Conservation (phyloP, 2,888 invertebrate genomes). For the Stenichneumon culpator region DNA sequence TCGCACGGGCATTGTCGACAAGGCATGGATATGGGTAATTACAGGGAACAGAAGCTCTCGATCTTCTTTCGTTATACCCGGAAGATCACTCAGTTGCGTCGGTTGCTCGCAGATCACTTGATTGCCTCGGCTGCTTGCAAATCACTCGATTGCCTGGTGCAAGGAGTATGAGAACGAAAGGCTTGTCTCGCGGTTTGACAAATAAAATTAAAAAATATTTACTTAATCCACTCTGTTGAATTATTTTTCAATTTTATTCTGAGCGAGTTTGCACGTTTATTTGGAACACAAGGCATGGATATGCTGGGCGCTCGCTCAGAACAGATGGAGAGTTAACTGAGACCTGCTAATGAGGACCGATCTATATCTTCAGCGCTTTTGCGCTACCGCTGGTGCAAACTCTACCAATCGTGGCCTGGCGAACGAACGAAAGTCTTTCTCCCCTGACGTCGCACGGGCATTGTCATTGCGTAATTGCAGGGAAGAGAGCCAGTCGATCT, state of each 20-base stretch:
- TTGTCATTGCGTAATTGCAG: constrained; percentile 53
- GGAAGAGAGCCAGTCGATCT: constrained; percentile 38
- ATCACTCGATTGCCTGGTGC: neutral
- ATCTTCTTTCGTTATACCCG: constrained; percentile 45
- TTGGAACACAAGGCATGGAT: constrained; percentile 29
- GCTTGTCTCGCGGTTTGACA: constrained; percentile 3
- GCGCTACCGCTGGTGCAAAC: constrained; percentile 12
- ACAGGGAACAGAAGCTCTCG: constrained; percentile 14
- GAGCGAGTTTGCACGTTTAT: too few species aligned
- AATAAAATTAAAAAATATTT: too few species aligned
- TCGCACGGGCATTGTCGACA: constrained; percentile 33
- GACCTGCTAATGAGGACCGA: constrained; percentile 67
- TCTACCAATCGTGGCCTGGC: neutral
- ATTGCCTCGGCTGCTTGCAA: neutral
- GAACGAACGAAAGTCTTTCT: constrained; percentile 66
- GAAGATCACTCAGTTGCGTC: neutral
- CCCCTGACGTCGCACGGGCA: constrained; percentile 28
- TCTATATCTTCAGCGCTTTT: constrained; percentile 61
- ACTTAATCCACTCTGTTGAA: too few species aligned
- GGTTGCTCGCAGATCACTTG: constrained; percentile 2
- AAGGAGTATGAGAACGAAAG: neutral
- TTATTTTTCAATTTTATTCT: too few species aligned
- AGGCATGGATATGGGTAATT: constrained; percentile 30
- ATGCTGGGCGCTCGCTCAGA: constrained; percentile 21
- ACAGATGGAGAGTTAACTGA: constrained; percentile 21